phyloP scores from a whole-genome alignment of 2,888 invertebrate genomes.

The Panzeria rudis region DNA sequence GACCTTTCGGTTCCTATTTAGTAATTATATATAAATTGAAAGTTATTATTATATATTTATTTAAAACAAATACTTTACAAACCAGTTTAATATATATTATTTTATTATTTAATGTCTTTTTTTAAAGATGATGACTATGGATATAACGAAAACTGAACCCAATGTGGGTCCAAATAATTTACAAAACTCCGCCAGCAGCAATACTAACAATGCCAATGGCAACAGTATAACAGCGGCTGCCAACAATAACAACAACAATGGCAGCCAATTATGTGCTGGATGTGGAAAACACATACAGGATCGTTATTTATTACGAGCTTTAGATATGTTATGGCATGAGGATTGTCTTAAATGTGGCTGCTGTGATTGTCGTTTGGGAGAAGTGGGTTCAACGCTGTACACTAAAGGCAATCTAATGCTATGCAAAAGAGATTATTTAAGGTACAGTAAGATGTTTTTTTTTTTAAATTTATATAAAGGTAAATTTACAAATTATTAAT shows the following conservation, averaged over 20 bases:
- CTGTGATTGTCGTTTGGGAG: conserved; percentile 97
- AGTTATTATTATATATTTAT: too few relatives aligned
- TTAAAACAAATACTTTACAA: too few relatives aligned
- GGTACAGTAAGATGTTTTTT: conserved; percentile 84
- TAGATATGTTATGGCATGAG: conserved; percentile 98
- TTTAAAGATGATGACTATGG: conserved; percentile 91
- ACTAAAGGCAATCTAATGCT: conserved; percentile 97
- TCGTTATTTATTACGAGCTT: conserved; percentile 94
- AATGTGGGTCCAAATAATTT: conserved; percentile 82
- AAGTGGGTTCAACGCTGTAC: conserved; percentile 97
- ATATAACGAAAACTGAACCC: conserved; percentile 91
- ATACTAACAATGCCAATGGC: conserved; percentile 73
- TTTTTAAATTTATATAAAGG: neutral
- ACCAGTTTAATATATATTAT: too few relatives aligned
- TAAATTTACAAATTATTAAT: conserved; percentile 1
- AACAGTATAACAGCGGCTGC: conserved; percentile 75
- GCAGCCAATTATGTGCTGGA: conserved; percentile 93
- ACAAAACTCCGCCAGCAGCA: conserved; percentile 75
- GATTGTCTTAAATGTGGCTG: conserved; percentile 99
- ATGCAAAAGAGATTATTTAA: conserved; percentile 97
- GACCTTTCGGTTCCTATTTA: too few relatives aligned
- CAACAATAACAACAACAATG: conserved; percentile 81
- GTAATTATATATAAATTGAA: too few relatives aligned
- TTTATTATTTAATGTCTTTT: neutral
- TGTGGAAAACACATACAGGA: conserved; percentile 97